Evolutionary conservation across 2,797 vertebrate genomes (phyloP).

Genomic region (Eupleurogrammus muticus): DNA sequence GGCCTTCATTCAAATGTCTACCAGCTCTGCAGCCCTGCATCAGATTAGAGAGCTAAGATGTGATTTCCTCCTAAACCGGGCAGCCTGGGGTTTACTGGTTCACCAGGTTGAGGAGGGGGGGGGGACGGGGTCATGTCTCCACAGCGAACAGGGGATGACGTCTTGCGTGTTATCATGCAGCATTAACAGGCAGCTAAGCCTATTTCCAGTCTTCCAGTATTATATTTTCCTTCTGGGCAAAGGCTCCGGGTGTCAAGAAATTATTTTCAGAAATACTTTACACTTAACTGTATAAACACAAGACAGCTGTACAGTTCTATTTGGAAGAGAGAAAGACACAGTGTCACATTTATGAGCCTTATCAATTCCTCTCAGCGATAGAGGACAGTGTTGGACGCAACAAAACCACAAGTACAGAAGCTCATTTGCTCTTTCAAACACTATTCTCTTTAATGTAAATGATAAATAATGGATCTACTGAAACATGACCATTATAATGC

Average conservation of each 20-base stretch:
- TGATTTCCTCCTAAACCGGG: slow-evolving; percentile 77
- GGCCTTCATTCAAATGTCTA: slow-evolving; percentile 73
- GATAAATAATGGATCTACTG: slow-evolving; percentile 11
- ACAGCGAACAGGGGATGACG: slow-evolving; percentile 39
- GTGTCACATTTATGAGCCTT: slow-evolving; percentile 24
- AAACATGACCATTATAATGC: slow-evolving; percentile 13
- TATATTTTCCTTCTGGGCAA: slow-evolving; percentile 53
- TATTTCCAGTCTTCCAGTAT: slow-evolving; percentile 17
- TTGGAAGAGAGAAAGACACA: slow-evolving; percentile 28
- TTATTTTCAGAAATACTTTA: slow-evolving; percentile 32
- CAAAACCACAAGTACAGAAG: slow-evolving; percentile 17
- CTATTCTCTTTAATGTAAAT: neutral
- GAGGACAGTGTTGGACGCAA: slow-evolving; percentile 22
- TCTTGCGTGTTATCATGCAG: slow-evolving; percentile 36
- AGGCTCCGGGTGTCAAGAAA: slow-evolving; percentile 44
- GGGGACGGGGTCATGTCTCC: slow-evolving; percentile 62
- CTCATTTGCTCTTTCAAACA: neutral
- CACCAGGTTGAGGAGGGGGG: slow-evolving; percentile 60
- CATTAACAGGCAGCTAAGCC: slow-evolving; percentile 19
- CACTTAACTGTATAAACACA: slow-evolving; percentile 12
- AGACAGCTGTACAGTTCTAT: slow-evolving; percentile 19
- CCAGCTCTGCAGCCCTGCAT: slow-evolving; percentile 74
- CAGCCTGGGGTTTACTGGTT: slow-evolving; percentile 69
- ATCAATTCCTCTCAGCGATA: slow-evolving; percentile 20
- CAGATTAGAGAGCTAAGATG: slow-evolving; percentile 77